phyloP scores from a whole-genome alignment of 2,888 invertebrate species.

The Anthrax anthrax region DNA sequence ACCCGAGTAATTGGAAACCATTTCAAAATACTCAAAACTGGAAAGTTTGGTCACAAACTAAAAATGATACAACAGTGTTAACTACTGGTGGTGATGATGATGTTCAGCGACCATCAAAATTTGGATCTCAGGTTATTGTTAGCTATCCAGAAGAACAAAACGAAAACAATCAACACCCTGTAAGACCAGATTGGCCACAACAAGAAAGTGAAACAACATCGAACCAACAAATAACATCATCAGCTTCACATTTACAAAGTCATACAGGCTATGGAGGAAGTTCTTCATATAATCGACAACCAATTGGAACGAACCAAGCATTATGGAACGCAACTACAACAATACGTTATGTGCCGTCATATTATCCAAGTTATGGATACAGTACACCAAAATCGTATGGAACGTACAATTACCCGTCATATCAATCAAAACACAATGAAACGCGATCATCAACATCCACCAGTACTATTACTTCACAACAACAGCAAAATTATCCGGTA shows the following conservation, averaged over 20 bases:
- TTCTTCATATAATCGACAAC: not conserved
- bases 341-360: not conserved
- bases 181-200: not conserved
- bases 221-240: not conserved
- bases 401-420: not conserved
- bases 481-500: not conserved
- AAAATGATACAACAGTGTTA: not conserved
- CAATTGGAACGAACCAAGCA: not conserved
- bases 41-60: not conserved
- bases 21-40: too few species aligned
- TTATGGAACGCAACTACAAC: not conserved
- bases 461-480: not conserved
- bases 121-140: not conserved
- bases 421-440: not conserved
- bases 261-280: not conserved
- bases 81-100: not conserved
- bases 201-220: not conserved
- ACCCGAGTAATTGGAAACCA: not conserved
- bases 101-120: not conserved
- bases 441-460: not conserved
- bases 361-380: not conserved
- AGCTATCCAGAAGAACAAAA: not conserved
- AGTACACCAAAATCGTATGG: not conserved
- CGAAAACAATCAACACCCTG: not conserved
- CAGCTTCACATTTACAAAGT: not conserved